Evolutionary conservation across 2,888 invertebrate genomes (phyloP), one percentile per base, ranked within the genome.

Genomic region (Amphiduros pacificus): DNA sequence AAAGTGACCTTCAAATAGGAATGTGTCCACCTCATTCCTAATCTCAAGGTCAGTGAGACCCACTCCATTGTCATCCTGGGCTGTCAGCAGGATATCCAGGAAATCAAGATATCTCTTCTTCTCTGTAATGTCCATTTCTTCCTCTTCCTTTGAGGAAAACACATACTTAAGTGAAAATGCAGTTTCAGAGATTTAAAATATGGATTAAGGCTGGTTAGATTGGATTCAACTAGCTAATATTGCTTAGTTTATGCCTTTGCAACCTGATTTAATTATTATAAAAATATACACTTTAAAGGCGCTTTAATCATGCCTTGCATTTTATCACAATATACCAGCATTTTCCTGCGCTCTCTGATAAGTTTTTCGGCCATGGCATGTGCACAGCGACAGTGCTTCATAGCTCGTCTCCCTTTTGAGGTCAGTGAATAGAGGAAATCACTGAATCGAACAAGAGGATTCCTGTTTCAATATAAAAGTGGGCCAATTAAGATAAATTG

Each of bases 281-380:
- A n/a, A n/a, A n/a, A n/a, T n/a, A n/a, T n/a, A n/a, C n/a, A n/a
- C n/a, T n/a, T n/a, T n/a, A n/a, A n/a, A n/a, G n/a, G n/a, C n/a
- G n/a, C n/a, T n/a, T n/a, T n/a, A n/a, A n/a, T n/a, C n/a, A n/a
- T n/a, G n/a, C n/a, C n/a, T n/a, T n/a, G n/a, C n/a, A n/a, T n/a
- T n/a, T n/a, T n/a, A n/a, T n/a, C n/a, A n/a, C n/a, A n/a, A n/a
- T n/a, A n/a, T 61, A 77, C 77, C 71, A 78, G 56, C 9, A 66
- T 61, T 56, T 68, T 49, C 55, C 62, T 68, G 20, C 79, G 60
- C 57, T 70, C 72, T 5, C 66, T 56, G 5, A 79, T 78, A 36
- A 79, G 71, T 2, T 75, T 74, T 44, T 77, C 73, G 9, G 79
- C 72, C 0, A 79, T 71, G 1, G 60, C 58, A 55, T 79, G 79